Conservation (phyloP, 2,113 vertebrate species). For the Corythaixoides concolor region DNA sequence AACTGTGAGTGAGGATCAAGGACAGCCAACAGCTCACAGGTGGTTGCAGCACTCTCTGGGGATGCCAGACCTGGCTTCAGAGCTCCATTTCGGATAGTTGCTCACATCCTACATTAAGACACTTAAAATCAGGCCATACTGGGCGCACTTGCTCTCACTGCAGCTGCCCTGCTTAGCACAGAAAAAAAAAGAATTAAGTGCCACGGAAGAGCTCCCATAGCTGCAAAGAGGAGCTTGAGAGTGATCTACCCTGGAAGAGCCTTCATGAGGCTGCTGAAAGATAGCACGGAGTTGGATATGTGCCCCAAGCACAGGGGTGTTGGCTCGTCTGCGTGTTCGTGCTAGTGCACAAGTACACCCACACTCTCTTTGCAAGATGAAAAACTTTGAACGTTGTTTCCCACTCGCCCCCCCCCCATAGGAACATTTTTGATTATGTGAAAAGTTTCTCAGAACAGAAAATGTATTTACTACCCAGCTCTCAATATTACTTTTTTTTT, state of each 20-base stretch:
- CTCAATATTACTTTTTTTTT: background rate
- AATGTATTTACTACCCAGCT: background rate
- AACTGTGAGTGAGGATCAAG: background rate
- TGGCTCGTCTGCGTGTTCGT: background rate
- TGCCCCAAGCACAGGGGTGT: background rate
- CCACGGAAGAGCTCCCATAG: background rate
- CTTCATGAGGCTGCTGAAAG: background rate
- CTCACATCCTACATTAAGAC: background rate
- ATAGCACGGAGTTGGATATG: background rate
- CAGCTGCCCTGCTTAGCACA: background rate
- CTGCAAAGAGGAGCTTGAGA: background rate
- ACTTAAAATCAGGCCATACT: rapidly evolving
- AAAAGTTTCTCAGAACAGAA: background rate
- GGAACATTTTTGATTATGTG: background rate
- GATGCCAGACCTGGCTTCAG: background rate
- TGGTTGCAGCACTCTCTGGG: background rate
- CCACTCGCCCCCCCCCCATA: rapidly evolving
- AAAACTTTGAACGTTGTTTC: background rate
- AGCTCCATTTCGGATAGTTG: background rate
- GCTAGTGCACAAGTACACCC: background rate
- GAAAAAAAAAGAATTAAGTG: background rate
- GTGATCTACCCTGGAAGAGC: background rate
- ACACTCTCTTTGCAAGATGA: background rate
- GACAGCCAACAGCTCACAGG: background rate
- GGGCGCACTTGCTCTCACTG: background rate